phyloP scores from a whole-genome alignment of 2,888 invertebrate species.

The Amblyjoppa fuscipennis region DNA sequence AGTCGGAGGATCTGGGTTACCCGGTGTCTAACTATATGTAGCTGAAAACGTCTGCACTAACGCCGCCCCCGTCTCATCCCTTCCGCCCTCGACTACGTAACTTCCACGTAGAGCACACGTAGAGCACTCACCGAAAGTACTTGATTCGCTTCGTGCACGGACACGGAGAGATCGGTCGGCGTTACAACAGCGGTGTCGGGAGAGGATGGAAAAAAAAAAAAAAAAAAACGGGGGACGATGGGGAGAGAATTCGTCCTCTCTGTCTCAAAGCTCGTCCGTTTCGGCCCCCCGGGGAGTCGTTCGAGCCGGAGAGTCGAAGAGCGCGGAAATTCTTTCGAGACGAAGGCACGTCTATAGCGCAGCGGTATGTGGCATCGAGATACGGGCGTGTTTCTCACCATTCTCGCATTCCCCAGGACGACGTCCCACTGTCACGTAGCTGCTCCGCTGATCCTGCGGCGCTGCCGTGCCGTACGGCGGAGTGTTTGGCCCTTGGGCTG shows the following conservation, averaged over 20 bases:
- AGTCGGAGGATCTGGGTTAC: slow-evolving; percentile 58
- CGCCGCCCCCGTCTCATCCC: slow-evolving; percentile 21
- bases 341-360: slow-evolving; percentile 28
- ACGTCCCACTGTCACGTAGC: slow-evolving; percentile 58
- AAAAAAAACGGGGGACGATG: not conserved
- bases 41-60: slow-evolving; percentile 24
- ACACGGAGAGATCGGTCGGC: slow-evolving; percentile 22
- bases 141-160: slow-evolving; percentile 27
- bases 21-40: slow-evolving; percentile 33
- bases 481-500: slow-evolving; percentile 39
- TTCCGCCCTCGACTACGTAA: slow-evolving; percentile 16
- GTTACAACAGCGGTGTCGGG: slow-evolving; percentile 35
- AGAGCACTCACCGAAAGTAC: slow-evolving; percentile 17
- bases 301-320: slow-evolving; percentile 49
- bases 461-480: slow-evolving; percentile 8
- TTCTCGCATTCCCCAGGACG: slow-evolving; percentile 47
- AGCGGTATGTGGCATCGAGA: not conserved
- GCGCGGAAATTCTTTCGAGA: slow-evolving; percentile 30
- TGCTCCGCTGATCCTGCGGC: slow-evolving; percentile 31
- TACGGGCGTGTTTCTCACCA: slow-evolving; percentile 31
- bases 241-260: slow-evolving; percentile 38
- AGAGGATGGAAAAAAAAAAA: not conserved
- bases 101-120: slow-evolving; percentile 32
- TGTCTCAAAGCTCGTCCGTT: slow-evolving; percentile 55
- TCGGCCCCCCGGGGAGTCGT: slow-evolving; percentile 45